Evolutionary conservation across 2,113 vertebrate genomes (phyloP), one percentile per base, ranked within the genome.

Genomic region (Paralichthys olivaceus): DNA sequence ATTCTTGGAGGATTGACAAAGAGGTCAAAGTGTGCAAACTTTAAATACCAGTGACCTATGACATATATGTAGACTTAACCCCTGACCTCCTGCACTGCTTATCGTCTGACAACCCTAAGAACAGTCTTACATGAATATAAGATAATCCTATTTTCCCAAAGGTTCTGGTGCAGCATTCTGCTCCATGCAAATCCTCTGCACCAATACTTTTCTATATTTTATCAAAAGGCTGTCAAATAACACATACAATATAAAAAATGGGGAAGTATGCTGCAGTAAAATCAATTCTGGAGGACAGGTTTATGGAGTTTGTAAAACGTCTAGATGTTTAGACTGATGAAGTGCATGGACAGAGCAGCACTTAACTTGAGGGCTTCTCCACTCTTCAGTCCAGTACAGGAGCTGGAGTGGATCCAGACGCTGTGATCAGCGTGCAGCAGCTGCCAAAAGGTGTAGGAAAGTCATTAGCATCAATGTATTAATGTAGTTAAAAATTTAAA

Each of bases 51-150:
- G 53, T 13, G 40, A 59, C 59, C 29, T 14, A 55, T 47, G 63
- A 55, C 22, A 22, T 62, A 32, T 8, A 9, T 14, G 67, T 22
- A 71, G 66, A 69, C 72, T 60, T 80, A 75, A 64, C 62, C 76
- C 69, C 40, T 72, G 61, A n/a, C 34, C 49, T 53, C 51, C 32
- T 32, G 49, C 19, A 20, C 69, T 74, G 54, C 29, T 72, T 40
- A 60, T 51, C 20, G 23, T 54, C 4, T 7, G 2, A 25, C 26
- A 56, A 26, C 71, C 67, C 28, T 13, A 29, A 61, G 53, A 75
- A 51, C 4, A 11, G 4, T 67, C 75, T 69, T 58, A 66, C 65
- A 78, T 47, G 2, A 58, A 63, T 57, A 2, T 57, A 17, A 60
- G n/a, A 53, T 2, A 79, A 79, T 75, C 73, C 47, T 62, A 26